phyloP scores from a whole-genome alignment of 2,797 vertebrate species.

The Sparus aurata region DNA sequence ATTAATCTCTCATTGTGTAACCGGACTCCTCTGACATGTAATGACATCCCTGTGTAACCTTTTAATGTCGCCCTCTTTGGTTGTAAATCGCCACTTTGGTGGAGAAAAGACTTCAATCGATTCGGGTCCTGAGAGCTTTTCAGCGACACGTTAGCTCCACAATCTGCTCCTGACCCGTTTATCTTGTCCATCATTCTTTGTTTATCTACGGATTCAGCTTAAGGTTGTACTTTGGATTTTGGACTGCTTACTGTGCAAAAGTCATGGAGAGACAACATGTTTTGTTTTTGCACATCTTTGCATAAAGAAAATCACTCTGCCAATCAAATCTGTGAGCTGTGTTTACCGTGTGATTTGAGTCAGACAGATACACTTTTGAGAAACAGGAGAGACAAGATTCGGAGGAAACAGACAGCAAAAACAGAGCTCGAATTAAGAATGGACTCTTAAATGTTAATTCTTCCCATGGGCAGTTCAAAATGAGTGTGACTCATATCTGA shows the following conservation, averaged over 20 bases:
- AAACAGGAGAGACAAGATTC: too few species aligned
- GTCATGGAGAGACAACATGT: not conserved
- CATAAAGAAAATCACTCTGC: not conserved
- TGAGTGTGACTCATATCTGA: too few species aligned
- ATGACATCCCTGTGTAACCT: constrained; percentile 7
- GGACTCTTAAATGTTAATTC: too few species aligned
- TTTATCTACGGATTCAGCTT: not conserved
- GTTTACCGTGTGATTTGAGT: too few species aligned
- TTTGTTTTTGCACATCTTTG: too few species aligned
- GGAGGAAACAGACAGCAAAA: too few species aligned
- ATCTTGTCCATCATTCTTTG: constrained; percentile 1
- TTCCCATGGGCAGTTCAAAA: too few species aligned
- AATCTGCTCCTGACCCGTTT: not conserved
- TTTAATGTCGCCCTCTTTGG: not conserved
- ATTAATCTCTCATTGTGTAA: constrained; percentile 15
- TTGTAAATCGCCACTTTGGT: not conserved
- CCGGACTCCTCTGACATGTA: constrained; percentile 2
- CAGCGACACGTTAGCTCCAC: not conserved
- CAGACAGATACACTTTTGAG: too few species aligned
- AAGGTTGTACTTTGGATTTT: constrained; percentile 1
- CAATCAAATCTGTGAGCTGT: too few species aligned
- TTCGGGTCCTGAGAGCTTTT: not conserved
- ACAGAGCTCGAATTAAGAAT: too few species aligned
- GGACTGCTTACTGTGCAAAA: not conserved
- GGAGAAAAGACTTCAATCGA: not conserved